phyloP scores from a whole-genome alignment of 2,113 vertebrate genomes.

The Fregetta grallaria region DNA sequence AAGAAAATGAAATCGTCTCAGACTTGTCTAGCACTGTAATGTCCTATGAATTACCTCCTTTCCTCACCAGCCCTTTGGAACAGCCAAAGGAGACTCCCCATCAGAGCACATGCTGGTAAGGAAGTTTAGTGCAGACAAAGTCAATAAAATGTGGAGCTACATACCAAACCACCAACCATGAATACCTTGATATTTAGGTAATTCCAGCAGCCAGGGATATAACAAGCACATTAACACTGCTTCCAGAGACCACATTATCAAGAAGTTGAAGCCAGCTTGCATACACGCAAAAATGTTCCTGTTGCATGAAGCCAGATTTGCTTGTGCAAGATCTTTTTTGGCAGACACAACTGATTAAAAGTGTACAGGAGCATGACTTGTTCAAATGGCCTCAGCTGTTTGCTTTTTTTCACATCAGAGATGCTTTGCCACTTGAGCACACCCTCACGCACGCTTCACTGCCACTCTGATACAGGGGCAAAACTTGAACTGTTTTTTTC shows the following conservation, averaged over 20 bases:
- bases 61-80: not conserved
- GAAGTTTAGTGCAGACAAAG: not conserved
- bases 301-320: slow-evolving; percentile 22
- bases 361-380: slow-evolving; percentile 39
- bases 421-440: slow-evolving; percentile 30
- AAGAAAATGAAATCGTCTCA: not conserved
- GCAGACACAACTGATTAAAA: slow-evolving; percentile 4
- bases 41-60: not conserved
- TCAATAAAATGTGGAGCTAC: not conserved
- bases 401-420: slow-evolving; percentile 1
- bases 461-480: not conserved
- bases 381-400: slow-evolving; percentile 14
- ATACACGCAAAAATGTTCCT: slow-evolving; percentile 8
- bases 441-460: not conserved
- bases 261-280: not conserved
- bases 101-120: not conserved
- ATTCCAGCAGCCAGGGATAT: slow-evolving; percentile 44
- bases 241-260: slow-evolving; percentile 23
- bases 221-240: not conserved
- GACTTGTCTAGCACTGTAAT: not conserved
- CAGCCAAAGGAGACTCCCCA: not conserved
- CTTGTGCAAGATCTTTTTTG: slow-evolving; percentile 51
- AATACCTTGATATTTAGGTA: slow-evolving; percentile 36
- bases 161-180: slow-evolving; percentile 9
- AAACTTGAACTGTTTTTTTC: slow-evolving; percentile 16